phyloP scores from a whole-genome alignment of 2,888 invertebrate genomes.

The Tholera decimalis region DNA sequence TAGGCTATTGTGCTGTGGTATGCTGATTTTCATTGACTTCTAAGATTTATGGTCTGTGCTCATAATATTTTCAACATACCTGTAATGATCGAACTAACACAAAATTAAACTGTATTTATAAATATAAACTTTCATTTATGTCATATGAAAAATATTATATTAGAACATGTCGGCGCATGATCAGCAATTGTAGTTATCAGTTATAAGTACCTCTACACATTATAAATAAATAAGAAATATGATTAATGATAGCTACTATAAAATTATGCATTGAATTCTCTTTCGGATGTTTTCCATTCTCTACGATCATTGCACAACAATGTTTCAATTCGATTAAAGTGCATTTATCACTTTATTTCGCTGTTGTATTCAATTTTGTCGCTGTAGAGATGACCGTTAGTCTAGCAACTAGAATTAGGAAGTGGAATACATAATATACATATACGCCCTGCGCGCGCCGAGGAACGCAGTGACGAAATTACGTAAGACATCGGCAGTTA shows the following conservation, averaged over 20 bases:
- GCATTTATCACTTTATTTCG: conserved; percentile 78
- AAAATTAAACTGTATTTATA: background rate
- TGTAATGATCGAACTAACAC: background rate
- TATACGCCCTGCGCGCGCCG: conserved; percentile 61
- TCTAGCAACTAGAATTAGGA: conserved; percentile 63
- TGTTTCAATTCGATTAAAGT: conserved; percentile 69
- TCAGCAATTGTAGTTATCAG: conserved; percentile 33
- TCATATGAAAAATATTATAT: background rate
- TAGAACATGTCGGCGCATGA: background rate
- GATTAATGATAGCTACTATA: conserved; percentile 60
- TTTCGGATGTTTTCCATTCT: conserved; percentile 68
- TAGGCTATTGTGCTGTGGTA: conserved; percentile 61
- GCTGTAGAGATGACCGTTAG: conserved; percentile 77
- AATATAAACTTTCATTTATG: background rate
- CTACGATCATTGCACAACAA: conserved; percentile 74
- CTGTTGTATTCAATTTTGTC: conserved; percentile 80
- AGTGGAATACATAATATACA: conserved; percentile 62
- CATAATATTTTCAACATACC: conserved; percentile 4
- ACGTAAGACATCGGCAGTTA: conserved; percentile 79
- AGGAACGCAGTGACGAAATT: conserved; percentile 78
- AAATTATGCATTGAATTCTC: conserved; percentile 70
- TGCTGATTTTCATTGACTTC: conserved; percentile 59
- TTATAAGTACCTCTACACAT: conserved; percentile 1
- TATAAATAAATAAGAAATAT: conserved; percentile 45
- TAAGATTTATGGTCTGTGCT: conserved; percentile 37